Evolutionary conservation across 2,888 invertebrate genomes (phyloP), one percentile per base, ranked within the genome.

Genomic region (Cistogaster globosa): DNA sequence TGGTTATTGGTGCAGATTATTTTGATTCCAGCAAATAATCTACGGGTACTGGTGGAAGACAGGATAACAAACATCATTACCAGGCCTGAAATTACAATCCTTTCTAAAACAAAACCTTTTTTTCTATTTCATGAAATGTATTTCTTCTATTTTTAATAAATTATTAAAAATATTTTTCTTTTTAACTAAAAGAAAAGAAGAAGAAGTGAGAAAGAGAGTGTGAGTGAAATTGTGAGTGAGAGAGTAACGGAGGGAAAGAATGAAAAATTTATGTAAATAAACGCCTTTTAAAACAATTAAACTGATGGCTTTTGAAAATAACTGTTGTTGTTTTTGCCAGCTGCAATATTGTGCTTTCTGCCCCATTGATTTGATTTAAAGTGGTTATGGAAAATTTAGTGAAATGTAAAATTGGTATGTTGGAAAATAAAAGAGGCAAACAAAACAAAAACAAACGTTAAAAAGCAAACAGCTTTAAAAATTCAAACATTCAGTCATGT

Each of bases 341-440:
- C 55, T 78, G 74, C 55, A 62, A 67, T 26, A 57, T 62, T 48
- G 7, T 62, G 62, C 55, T 62, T 69, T 68, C 63, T 51, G 63
- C 67, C 57, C 48, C 69, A 75, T 75, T 69, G 75, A 75, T 75
- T 83, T 26, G 75, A 58, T 48, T 67, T 62, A 36, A 77, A 83
- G 60, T 74, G 72, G 68, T 48, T 83, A 62, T 67, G 42, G 63
- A 83, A 78, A 83, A 62, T 42, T 62, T 65, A 75, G 74, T 58
- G 78, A 74, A 57, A 38, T 63, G 68, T 53, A 51, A 68, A 68
- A 74, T 68, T 83, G 51, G 3, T 67, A n/a, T 36, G 58, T 42
- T 16, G 42, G n/a, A 62, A 69, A 57, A 69, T n/a, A 58, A 48
- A 32, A 32, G 6, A 32, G 6, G 32, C 7, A 32, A 32, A 7